Conservation (phyloP, 2,797 vertebrate species). For the Buceros bicornis region DNA sequence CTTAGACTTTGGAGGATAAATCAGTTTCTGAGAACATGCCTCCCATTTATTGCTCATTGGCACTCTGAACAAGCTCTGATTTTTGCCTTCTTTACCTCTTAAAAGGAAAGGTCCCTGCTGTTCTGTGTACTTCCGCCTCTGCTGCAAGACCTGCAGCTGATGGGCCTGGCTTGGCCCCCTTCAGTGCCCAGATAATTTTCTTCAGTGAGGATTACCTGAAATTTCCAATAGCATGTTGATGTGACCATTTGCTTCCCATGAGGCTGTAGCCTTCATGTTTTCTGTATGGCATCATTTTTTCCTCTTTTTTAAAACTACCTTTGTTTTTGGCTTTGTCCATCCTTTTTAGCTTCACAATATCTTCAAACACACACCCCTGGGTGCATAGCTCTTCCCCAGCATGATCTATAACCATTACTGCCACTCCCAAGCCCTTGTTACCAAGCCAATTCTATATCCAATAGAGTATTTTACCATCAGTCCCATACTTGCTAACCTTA, state of each 20-base stretch:
- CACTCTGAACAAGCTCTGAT: neutral
- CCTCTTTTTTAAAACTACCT: neutral
- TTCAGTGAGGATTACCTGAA: neutral
- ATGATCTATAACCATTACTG: neutral
- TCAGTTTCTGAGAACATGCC: neutral
- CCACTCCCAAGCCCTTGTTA: conserved; percentile 35
- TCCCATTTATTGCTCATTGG: neutral
- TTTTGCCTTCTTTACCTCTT: neutral
- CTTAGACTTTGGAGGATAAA: neutral
- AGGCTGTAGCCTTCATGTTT: neutral
- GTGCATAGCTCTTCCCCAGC: neutral
- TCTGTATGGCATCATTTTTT: neutral
- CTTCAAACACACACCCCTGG: neutral
- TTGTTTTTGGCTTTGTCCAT: neutral
- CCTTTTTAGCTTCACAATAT: neutral
- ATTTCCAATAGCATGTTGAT: neutral
- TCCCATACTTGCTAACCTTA: conserved; percentile 68
- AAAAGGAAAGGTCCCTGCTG: neutral
- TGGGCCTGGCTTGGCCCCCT: neutral
- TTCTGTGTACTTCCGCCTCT: neutral
- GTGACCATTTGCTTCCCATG: neutral
- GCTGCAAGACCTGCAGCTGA: neutral
- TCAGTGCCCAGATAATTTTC: neutral
- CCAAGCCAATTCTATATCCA: conserved; percentile 41
- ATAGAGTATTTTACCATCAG: conserved; percentile 62